Evolutionary conservation across 2,888 invertebrate genomes (phyloP).

Genomic region (Cantharis nigra): DNA sequence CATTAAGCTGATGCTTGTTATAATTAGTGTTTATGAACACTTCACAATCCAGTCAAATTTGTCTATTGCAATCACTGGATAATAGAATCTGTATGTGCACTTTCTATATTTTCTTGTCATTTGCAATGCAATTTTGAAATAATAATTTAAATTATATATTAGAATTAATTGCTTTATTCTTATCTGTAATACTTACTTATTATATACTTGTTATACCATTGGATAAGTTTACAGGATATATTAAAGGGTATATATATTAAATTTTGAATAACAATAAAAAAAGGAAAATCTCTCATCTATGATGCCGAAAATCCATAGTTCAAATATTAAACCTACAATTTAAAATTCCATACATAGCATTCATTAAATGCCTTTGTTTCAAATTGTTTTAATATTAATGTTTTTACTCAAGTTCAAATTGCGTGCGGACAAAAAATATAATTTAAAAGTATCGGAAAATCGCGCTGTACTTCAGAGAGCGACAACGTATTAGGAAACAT

Average conservation of each 20-base stretch:
- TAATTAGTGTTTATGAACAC: neutral
- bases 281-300: too few relatives aligned
- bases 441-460: neutral
- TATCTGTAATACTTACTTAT: too few relatives aligned
- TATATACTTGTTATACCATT: neutral
- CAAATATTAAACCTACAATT: neutral
- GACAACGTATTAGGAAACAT: neutral
- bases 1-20: neutral
- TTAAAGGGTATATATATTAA: too few relatives aligned
- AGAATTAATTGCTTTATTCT: too few relatives aligned
- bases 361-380: neutral
- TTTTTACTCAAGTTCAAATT: neutral
- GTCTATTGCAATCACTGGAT: neutral
- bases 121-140: neutral
- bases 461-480: neutral
- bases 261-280: too few relatives aligned
- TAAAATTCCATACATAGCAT: neutral
- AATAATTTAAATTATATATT: neutral
- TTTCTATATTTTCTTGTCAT: neutral
- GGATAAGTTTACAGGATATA: rapidly evolving
- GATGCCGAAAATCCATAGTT: too few relatives aligned
- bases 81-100: neutral
- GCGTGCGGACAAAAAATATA: neutral
- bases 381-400: neutral
- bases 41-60: neutral